Percentiles rank a stretch among this genome's conserved stretches.
Evolutionary conservation across 2,888 invertebrate species (phyloP).

Genomic region (Cyaniris semiargus): DNA sequence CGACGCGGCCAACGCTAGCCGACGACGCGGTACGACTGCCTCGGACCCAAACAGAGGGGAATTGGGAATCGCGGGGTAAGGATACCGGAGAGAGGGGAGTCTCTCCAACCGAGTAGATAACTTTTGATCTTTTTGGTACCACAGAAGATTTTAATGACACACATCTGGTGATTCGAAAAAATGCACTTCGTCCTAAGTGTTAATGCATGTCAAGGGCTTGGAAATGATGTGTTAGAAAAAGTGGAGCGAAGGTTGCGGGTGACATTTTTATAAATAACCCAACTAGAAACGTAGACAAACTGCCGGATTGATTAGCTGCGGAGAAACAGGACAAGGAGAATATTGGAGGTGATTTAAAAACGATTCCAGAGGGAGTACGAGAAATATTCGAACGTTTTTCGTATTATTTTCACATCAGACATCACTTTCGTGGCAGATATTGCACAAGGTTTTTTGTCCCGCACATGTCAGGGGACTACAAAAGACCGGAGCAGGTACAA

Average conservation of each 20-base stretch:
- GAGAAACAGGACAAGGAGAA: conserved; percentile 50
- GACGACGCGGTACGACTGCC: conserved; percentile 66
- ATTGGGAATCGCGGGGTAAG: conserved; percentile 57
- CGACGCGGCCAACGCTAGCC: conserved; percentile 55
- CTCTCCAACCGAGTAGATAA: conserved; percentile 70
- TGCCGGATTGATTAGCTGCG: conserved; percentile 53
- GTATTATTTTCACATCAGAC: conserved; percentile 72
- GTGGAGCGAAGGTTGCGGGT: conserved; percentile 66
- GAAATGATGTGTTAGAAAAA: conserved; percentile 75
- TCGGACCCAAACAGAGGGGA: conserved; percentile 48
- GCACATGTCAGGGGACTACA: conserved; percentile 75
- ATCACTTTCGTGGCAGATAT: conserved; percentile 57
- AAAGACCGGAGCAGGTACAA: conserved; percentile 72
- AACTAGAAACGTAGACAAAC: conserved; percentile 51
- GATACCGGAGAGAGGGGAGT: conserved; percentile 58
- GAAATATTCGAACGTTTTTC: conserved; percentile 57
- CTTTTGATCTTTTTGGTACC: conserved; percentile 79
- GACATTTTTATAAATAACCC: conserved; percentile 73
- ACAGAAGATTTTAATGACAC: conserved; percentile 78
- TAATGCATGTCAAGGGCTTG: conserved; percentile 78
- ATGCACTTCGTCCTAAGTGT: conserved; percentile 69
- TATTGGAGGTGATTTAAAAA: conserved; percentile 53
- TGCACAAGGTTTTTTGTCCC: conserved; percentile 73
- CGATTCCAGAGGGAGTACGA: conserved; percentile 51
- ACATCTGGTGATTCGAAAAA: conserved; percentile 76